Evolutionary conservation across 2,113 vertebrate genomes (phyloP).

Genomic region (Genyomyrus donnyi): DNA sequence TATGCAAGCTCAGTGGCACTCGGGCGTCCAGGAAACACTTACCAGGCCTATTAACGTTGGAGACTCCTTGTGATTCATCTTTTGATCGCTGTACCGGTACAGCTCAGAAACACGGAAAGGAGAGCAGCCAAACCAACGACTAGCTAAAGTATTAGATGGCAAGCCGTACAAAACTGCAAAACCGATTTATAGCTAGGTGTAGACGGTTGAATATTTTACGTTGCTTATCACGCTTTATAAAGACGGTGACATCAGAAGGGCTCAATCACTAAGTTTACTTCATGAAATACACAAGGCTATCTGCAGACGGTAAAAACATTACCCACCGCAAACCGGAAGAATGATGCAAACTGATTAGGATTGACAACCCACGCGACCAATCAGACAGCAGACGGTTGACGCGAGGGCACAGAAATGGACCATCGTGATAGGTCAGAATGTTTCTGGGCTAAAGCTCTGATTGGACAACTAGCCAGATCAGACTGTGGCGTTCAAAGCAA

Average conservation of each 20-base stretch:
- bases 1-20: background rate
- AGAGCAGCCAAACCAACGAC: background rate
- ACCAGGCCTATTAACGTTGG: background rate
- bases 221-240: background rate
- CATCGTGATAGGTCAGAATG: background rate
- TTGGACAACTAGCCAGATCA: background rate
- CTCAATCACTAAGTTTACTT: background rate
- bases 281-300: background rate
- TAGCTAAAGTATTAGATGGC: background rate
- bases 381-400: background rate
- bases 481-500: background rate
- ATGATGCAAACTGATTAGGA: background rate
- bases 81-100: background rate
- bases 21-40: background rate
- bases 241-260: background rate
- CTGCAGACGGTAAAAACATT: background rate
- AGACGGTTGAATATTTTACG: background rate
- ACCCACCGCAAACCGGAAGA: constrained; percentile 9
- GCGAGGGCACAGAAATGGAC: background rate
- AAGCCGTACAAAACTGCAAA: background rate
- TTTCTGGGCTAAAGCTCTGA: background rate
- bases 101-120: background rate
- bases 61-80: background rate
- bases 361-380: background rate
- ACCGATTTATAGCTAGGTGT: background rate